These are phyloP conservation scores for Dendrolimus kikuchii DNA, from an alignment of 1,140 invertebrate species.

Conservation along the genomic window DNA sequence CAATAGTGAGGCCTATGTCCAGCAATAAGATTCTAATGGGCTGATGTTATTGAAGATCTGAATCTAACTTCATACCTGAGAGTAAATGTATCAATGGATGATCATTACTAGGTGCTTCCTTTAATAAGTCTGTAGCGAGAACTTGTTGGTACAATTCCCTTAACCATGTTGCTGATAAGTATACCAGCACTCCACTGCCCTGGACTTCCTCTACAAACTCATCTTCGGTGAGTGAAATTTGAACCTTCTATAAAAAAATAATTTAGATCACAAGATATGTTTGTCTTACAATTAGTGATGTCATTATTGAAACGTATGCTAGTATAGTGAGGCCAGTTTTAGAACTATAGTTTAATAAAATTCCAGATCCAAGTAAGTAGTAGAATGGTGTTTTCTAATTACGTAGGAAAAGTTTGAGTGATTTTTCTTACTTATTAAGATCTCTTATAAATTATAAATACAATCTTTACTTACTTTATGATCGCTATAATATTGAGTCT, in stretches of 20 bases:
- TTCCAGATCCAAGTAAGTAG: too few species aligned
- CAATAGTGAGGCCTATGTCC: too few species aligned
- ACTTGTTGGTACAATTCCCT: conserved; percentile 92
- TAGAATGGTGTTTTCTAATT: too few species aligned
- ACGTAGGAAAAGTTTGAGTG: too few species aligned
- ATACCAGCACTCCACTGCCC: conserved; percentile 91
- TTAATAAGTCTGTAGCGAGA: conserved; percentile 82
- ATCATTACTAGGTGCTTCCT: conserved; percentile 57
- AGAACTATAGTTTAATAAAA: too few species aligned
- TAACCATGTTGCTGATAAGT: conserved; percentile 92
- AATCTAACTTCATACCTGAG: conserved; percentile 74
- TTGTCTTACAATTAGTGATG: too few species aligned
- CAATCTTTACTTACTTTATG: conserved; percentile 70
- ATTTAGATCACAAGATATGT: background rate
- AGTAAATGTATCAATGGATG: conserved; percentile 83
- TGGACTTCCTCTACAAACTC: conserved; percentile 94
- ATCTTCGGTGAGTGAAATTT: conserved; percentile 77
- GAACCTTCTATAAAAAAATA: conserved; percentile 63
- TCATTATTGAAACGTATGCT: too few species aligned
- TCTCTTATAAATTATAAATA: too few species aligned
- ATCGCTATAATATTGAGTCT: conserved; percentile 83
- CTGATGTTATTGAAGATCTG: background rate
- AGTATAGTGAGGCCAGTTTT: too few species aligned
- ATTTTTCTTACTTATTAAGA: too few species aligned
- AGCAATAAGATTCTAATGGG: too few species aligned